Conservation (phyloP, 2,797 vertebrate species). For the Liparis tanakae region DNA sequence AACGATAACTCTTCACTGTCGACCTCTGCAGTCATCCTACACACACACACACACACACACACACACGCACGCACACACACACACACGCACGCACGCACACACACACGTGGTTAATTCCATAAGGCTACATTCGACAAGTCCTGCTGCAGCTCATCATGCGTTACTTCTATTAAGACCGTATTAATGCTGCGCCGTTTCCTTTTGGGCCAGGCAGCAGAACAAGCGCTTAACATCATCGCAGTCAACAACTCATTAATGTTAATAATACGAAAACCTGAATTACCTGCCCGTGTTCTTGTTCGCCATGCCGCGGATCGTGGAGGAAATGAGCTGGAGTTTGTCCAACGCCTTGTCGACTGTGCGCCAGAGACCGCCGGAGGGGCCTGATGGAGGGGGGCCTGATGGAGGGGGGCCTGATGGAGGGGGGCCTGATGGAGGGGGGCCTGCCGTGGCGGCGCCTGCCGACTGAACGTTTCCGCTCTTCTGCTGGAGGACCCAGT, state of each 20-base stretch:
- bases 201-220: not conserved
- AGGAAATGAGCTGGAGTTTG: conserved; percentile 85
- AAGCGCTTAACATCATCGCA: not conserved
- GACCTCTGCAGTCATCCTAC: conserved; percentile 81
- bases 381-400: conserved; percentile 50
- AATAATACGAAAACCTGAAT: not conserved
- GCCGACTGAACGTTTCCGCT: conserved; percentile 68
- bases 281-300: conserved; percentile 85
- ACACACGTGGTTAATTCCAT: not conserved
- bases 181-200: not conserved
- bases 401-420: no score
- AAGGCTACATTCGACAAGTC: not conserved
- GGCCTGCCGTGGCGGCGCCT: conserved; percentile 51
- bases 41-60: not conserved
- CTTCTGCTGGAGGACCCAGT: conserved; percentile 90
- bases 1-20: conserved; percentile 86
- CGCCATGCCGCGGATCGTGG: conserved; percentile 85
- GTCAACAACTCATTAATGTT: not conserved
- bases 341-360: conserved; percentile 80
- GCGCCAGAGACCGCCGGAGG: conserved; percentile 71
- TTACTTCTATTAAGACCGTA: not conserved
- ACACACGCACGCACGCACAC: not conserved
- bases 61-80: not conserved
- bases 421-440: no score
- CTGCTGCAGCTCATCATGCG: not conserved